phyloP scores from a whole-genome alignment of 2,888 invertebrate genomes.

The Xestia sexstrigata region DNA sequence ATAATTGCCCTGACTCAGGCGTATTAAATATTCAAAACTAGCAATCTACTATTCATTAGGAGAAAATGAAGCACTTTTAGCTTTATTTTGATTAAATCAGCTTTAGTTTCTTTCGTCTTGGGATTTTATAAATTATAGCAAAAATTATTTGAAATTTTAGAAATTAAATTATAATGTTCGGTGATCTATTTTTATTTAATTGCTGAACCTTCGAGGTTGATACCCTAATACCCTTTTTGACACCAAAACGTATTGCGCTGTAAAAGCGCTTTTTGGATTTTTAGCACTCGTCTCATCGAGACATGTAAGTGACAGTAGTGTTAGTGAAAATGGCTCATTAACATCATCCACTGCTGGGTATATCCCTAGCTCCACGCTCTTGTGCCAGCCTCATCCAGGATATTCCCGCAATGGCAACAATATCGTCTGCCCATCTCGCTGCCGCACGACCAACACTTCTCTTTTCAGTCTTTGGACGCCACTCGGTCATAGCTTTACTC shows the following conservation, averaged over 20 bases:
- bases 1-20: slow-evolving; percentile 9
- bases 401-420: no score
- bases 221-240: not conserved
- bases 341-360: no score
- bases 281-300: not conserved
- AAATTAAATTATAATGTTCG: not conserved
- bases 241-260: not conserved
- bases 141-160: not conserved
- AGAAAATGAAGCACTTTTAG: slow-evolving; percentile 5
- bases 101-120: slow-evolving; percentile 10
- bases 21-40: slow-evolving; percentile 45
- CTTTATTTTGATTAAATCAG: slow-evolving; percentile 9
- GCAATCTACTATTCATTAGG: slow-evolving; percentile 17
- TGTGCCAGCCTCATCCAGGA: no score
- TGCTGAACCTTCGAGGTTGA: not conserved
- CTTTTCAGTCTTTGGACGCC: no score
- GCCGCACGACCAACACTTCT: no score
- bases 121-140: not conserved
- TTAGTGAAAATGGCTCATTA: not conserved
- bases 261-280: not conserved
- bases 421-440: no score
- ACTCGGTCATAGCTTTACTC: no score
- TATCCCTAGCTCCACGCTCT: no score
- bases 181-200: slow-evolving; percentile 7
- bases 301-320: not conserved